phyloP scores from a whole-genome alignment of 2,113 vertebrate species.

The Protomyctophum bolini region DNA sequence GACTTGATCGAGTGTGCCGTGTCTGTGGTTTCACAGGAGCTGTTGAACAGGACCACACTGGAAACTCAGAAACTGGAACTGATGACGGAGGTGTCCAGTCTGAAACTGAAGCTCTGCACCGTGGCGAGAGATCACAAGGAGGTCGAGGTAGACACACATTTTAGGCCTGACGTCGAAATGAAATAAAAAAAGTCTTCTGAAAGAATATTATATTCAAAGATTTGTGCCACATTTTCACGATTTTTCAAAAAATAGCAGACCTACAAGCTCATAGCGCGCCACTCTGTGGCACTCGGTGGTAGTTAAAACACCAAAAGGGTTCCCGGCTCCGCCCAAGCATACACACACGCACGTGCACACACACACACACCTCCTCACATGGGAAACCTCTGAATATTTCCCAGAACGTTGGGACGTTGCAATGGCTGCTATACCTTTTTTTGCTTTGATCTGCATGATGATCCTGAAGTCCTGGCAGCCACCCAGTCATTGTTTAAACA shows the following conservation, averaged over 20 bases:
- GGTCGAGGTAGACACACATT: constrained; percentile 80
- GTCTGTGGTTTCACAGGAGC: constrained; percentile 80
- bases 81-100: constrained; percentile 91
- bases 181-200: no score
- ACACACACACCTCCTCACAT: neutral
- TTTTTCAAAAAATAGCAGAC: no score
- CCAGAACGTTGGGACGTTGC: neutral
- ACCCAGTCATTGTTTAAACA: constrained; percentile 45
- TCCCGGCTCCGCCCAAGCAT: no score
- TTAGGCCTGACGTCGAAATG: no score
- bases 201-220: no score
- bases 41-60: constrained; percentile 87
- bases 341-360: neutral
- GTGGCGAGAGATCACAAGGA: constrained; percentile 88
- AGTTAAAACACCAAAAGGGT: no score
- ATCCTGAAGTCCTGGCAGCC: constrained; percentile 38
- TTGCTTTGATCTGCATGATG: constrained; percentile 14
- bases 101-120: constrained; percentile 90
- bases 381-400: neutral
- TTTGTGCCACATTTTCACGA: no score
- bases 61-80: constrained; percentile 96
- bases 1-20: neutral
- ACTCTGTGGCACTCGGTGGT: no score
- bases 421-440: neutral
- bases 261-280: no score